phyloP scores from a whole-genome alignment of 1,140 invertebrate genomes.

The Listronotus oregonensis region DNA sequence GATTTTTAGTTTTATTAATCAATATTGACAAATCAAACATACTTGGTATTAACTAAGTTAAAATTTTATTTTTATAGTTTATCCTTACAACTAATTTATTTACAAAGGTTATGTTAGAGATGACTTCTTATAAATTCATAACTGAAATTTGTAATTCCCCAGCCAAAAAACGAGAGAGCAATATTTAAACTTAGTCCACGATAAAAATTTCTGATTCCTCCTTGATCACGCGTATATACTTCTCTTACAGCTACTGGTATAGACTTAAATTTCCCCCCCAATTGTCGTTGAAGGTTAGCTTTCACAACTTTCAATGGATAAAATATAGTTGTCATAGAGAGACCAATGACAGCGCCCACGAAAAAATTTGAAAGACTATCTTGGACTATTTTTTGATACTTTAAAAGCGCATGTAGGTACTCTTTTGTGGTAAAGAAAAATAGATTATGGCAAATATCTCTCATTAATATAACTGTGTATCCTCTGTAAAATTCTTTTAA shows the following conservation, averaged over 20 bases:
- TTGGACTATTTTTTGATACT: neutral
- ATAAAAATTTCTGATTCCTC: slow-evolving; percentile 23
- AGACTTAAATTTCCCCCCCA: slow-evolving; percentile 8
- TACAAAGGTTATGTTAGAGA: no score
- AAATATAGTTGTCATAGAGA: slow-evolving; percentile 14
- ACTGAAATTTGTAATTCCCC: slow-evolving; percentile 16
- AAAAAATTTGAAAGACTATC: slow-evolving; percentile 16
- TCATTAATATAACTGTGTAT: slow-evolving; percentile 11
- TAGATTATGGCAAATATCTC: slow-evolving; percentile 7
- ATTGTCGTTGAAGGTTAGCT: neutral
- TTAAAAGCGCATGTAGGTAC: neutral
- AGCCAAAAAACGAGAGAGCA: slow-evolving; percentile 1
- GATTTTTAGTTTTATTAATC: no score
- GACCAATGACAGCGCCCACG: slow-evolving; percentile 3
- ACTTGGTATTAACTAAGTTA: no score
- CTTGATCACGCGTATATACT: slow-evolving; percentile 7
- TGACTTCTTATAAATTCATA: slow-evolving; percentile 12
- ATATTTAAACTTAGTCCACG: slow-evolving; percentile 2
- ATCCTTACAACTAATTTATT: no score
- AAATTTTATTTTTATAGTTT: no score
- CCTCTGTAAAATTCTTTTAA: slow-evolving; percentile 18
- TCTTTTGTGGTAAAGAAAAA: slow-evolving; percentile 15
- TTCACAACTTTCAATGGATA: slow-evolving; percentile 22
- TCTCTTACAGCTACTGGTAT: neutral
- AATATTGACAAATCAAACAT: no score